Conservation (phyloP, 2,888 invertebrate genomes). For the Ommatoiulus sabulosus region DNA sequence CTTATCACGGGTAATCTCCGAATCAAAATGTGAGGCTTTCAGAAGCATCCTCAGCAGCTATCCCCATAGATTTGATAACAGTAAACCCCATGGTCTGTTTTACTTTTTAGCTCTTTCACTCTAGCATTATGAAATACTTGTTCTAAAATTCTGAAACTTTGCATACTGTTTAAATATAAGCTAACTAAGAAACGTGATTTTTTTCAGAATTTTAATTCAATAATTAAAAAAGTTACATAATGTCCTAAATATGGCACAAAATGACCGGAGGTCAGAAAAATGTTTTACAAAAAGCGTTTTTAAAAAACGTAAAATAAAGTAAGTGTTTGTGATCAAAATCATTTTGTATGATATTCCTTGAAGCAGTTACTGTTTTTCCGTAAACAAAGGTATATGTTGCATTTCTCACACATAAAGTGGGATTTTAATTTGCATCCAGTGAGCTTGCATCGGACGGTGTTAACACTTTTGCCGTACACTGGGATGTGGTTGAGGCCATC, state of each 20-base stretch:
- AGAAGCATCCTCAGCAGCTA: too few relatives aligned
- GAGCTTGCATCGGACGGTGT: not conserved
- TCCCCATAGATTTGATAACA: too few relatives aligned
- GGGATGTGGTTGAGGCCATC: slow-evolving; percentile 26
- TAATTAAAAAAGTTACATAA: not conserved
- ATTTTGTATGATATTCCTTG: slow-evolving; percentile 24
- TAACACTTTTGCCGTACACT: not conserved
- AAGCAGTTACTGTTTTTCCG: slow-evolving; percentile 12
- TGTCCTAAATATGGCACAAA: not conserved
- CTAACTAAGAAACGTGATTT: not conserved
- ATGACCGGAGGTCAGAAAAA: not conserved
- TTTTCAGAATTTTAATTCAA: not conserved
- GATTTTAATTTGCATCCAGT: not conserved
- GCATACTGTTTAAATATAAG: not conserved
- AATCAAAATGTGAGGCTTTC: too few relatives aligned
- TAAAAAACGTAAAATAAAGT: not conserved
- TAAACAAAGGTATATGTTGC: slow-evolving; percentile 47
- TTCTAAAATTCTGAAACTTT: not conserved
- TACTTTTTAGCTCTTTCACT: not conserved
- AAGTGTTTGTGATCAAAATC: not conserved
- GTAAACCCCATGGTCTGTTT: too few relatives aligned
- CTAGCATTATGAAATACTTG: not conserved
- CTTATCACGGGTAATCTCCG: too few relatives aligned
- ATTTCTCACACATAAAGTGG: slow-evolving; percentile 45
- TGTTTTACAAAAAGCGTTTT: not conserved